Evolutionary conservation across 2,888 invertebrate species (phyloP).

Genomic region (Notodonta ziczac): DNA sequence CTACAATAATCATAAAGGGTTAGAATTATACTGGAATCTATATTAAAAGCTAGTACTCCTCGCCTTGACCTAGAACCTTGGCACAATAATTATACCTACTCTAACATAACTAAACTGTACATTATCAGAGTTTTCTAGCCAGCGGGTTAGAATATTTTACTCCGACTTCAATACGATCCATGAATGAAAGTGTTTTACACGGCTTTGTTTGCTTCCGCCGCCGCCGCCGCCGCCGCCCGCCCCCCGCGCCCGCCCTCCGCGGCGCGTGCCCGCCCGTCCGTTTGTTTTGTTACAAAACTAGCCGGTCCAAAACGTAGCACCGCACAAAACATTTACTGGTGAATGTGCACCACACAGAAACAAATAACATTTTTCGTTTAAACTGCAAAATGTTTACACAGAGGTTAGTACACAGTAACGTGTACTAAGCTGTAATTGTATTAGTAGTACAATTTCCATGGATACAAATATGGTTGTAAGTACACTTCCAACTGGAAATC

Average conservation of each 20-base stretch:
- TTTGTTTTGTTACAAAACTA: constrained; percentile 1
- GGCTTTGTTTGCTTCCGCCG: neutral
- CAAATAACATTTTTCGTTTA: neutral
- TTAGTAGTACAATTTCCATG: too few species aligned
- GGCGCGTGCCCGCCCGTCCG: neutral
- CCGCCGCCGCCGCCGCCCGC: constrained; percentile 6
- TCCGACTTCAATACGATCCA: neutral
- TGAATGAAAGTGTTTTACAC: constrained; percentile 27
- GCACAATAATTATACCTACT: too few species aligned
- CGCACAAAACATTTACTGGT: constrained; percentile 2
- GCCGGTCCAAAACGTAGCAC: constrained; percentile 3
- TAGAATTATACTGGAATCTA: too few species aligned
- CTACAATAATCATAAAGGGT: too few species aligned
- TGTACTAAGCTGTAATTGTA: too few species aligned
- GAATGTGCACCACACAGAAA: constrained; percentile 16
- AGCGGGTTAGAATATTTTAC: neutral
- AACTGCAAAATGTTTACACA: too few species aligned
- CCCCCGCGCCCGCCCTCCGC: constrained; percentile 12
- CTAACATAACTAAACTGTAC: neutral
- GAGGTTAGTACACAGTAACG: too few species aligned
- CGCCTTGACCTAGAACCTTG: too few species aligned
- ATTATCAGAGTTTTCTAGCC: neutral
- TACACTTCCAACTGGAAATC: neutral
- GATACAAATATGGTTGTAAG: too few species aligned
- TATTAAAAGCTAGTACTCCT: too few species aligned